Base-by-base conservation (phyloP, 1,140 invertebrate species). In the Drosophila guanche region DNA sequence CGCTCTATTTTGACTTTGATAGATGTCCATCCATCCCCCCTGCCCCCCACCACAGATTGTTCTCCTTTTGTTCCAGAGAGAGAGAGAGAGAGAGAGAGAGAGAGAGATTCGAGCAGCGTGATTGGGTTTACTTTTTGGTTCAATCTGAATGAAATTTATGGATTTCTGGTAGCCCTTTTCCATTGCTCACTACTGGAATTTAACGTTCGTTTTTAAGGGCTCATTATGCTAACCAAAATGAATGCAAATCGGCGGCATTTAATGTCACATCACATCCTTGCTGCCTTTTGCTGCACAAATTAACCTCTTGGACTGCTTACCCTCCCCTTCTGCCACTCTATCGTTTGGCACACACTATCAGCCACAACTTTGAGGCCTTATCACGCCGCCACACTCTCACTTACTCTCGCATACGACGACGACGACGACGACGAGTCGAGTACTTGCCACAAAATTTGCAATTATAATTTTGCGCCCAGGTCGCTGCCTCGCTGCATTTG, bases 351-450 rank as follows among this genome's bases (percentile, higher is more conserved):
- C 37, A 48, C 27, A 29, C 79, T 86, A 85, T 85, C 80, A 77
- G 81, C 10, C 40, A 20, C 29, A 56, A 74, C 70, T 57, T 55
- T 48, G 55, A 37, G 22, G 60, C 61, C 33, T 88, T 88, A 88
- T 88, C 83, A 88, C 67, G 75, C 83, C 75, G 83, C 79, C 78
- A 88, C 83, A 88, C 83, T 88, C 83, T 86, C 83, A 88, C 81
- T 75, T 50, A 40, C 71, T 29, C 33, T 20, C 27, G 41, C 2
- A 25, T 45, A 48, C n/a, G 14, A 41, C 14, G 1, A 20, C 61
- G 20, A 14, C 45, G 47, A 47, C 66, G 33, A 25, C 33, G 16
- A 40, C 16, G 40, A 41, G 25, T 48, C 57, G 65, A 53, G 76
- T 59, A 58, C 52, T 55, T 75, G 41, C 51, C 81, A 71, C 61